Percentiles rank a stretch among this genome's conserved stretches.
Evolutionary conservation across 2,113 vertebrate genomes (phyloP).

Genomic region (Hippolais icterina): DNA sequence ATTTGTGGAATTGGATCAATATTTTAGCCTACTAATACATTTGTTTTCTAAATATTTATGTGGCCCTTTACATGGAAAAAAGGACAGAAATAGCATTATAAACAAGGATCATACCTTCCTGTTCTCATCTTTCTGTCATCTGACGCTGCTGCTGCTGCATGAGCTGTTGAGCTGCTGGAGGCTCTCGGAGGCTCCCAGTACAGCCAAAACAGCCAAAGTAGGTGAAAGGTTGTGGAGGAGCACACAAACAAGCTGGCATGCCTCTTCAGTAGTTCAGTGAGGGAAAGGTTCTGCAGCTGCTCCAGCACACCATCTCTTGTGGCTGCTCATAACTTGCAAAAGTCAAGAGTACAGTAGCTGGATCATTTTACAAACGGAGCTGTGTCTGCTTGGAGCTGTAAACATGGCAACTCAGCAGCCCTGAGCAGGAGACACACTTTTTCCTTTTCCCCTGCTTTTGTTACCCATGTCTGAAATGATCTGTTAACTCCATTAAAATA

Average conservation of each 20-base stretch:
- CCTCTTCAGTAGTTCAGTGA: neutral
- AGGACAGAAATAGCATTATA: neutral
- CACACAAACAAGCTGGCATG: conserved; percentile 20
- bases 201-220: neutral
- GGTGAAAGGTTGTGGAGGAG: conserved; percentile 52
- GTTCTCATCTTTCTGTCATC: conserved; percentile 18
- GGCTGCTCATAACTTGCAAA: neutral
- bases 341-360: conserved; percentile 46
- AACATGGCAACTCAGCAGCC: neutral
- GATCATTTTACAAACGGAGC: neutral
- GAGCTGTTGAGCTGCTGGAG: neutral
- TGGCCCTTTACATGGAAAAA: neutral
- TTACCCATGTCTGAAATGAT: neutral
- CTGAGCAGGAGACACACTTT: neutral
- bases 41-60: conserved; percentile 6
- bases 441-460: neutral
- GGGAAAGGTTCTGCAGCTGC: conserved; percentile 48
- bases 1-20: neutral
- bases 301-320: neutral
- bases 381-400: neutral
- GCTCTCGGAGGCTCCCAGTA: neutral
- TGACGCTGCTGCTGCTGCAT: neutral
- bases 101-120: neutral
- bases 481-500: neutral
- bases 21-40: neutral